These are phyloP conservation scores for Phataginus tetradactyla DNA, from an alignment of 2,797 vertebrate genomes.

Conservation along the genomic window DNA sequence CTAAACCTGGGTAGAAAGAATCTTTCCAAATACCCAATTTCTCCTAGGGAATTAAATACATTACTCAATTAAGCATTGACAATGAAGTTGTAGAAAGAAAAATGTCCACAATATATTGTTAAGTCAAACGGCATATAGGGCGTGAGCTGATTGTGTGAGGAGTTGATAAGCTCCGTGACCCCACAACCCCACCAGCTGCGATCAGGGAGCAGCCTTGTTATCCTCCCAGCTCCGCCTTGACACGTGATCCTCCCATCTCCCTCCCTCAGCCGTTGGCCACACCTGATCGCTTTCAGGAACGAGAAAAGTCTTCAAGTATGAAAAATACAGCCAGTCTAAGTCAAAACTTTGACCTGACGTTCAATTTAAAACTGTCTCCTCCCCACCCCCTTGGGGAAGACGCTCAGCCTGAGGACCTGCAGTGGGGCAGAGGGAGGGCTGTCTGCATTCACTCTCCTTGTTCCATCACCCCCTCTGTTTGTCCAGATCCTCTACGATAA, in stretches of 20 bases:
- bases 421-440: neutral
- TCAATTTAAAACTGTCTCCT: neutral
- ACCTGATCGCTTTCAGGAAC: neutral
- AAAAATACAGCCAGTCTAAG: neutral
- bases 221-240: neutral
- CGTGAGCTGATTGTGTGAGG: too few species aligned
- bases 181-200: neutral
- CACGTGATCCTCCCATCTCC: neutral
- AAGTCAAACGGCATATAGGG: neutral
- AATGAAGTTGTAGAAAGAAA: neutral
- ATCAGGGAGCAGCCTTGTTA: neutral
- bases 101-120: neutral
- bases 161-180: too few species aligned
- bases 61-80: neutral
- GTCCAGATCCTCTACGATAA: neutral
- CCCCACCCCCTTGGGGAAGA: accelerated
- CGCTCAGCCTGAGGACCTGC: accelerated
- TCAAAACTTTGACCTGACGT: neutral
- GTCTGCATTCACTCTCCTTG: neutral
- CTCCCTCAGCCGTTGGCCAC: neutral
- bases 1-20: neutral
- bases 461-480: accelerated
- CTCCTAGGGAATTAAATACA: constrained; percentile 29
- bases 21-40: constrained; percentile 11
- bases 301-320: neutral